phyloP scores from a whole-genome alignment of 2,113 vertebrate species.

The Petromus typicus region DNA sequence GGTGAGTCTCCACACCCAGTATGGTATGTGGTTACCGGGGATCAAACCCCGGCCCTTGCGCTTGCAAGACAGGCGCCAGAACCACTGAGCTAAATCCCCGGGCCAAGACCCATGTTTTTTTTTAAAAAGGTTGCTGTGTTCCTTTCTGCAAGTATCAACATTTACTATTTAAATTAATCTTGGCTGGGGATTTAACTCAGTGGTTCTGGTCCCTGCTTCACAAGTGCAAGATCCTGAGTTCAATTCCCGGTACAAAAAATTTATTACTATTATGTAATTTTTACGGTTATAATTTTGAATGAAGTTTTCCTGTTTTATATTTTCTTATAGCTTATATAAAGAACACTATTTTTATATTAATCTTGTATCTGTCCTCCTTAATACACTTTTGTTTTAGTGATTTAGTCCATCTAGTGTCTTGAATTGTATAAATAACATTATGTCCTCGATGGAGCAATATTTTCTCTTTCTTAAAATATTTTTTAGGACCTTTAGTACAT shows the following conservation, averaged over 20 bases:
- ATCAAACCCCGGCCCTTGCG: too few relatives aligned
- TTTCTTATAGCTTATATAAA: not conserved
- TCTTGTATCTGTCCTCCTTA: not conserved
- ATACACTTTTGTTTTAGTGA: not conserved
- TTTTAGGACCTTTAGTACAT: conserved; percentile 19
- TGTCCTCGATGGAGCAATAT: not conserved
- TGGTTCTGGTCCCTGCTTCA: too few relatives aligned
- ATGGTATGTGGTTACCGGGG: too few relatives aligned
- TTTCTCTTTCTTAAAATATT: not conserved
- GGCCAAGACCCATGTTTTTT: not conserved
- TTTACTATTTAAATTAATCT: conserved; percentile 17
- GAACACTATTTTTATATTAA: not conserved
- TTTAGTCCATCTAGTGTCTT: not conserved
- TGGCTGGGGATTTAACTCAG: not conserved
- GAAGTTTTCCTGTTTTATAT: not conserved
- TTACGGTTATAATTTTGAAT: not conserved
- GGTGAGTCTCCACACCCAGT: too few relatives aligned
- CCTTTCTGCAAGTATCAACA: not conserved
- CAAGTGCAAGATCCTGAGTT: too few relatives aligned
- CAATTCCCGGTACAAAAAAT: too few relatives aligned
- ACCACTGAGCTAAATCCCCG: too few relatives aligned
- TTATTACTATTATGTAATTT: not conserved
- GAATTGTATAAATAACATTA: not conserved
- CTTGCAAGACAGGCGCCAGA: too few relatives aligned
- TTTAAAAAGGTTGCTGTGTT: not conserved